Base-by-base conservation (phyloP, 2,888 invertebrate genomes). In the Achlya flavicornis region DNA sequence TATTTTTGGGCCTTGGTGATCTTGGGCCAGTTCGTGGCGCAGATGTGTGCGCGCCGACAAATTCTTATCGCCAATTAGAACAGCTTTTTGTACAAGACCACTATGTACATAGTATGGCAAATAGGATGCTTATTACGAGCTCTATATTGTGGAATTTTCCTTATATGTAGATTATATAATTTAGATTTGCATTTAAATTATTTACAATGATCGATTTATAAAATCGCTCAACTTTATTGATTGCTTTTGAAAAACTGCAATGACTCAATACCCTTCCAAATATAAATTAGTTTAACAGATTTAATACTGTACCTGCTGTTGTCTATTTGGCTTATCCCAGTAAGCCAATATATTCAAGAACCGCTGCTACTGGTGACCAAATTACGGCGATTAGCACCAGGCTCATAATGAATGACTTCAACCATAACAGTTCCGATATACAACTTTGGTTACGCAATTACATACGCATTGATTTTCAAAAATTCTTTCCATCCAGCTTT, bases 1-100 rank as follows among this genome's bases (percentile, higher is more conserved):
- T 90, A 90, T 89, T 90, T 91, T 86, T 75, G 85, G 87, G 76
- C 76, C 78, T 77, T 75, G 68, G 71, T 68, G 75, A 70, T 74
- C 73, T 77, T 72, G 73, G 67, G 65, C 67, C 63, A 58, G 61
- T 48, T 58, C 26, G 16, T 53, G 46, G 46, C 46, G 46, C 11
- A 53, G 53, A 19, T 53, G 16, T 53, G 53, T 53, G 53, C n/a
- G 53, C 19, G 53, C 19, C 19, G 53, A 53, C 53, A 53, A 53
- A 53, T 53, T 16, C 19, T 53, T 53, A 53, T 53, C 53, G 19
- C 53, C 53, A 19, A 53, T 53, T 53, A 53, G 19, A 53, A 53
- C 53, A 16, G 53, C 53, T 19, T 53, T 53, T 53, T 53, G 46
- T 53, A 53, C 48, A 16, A 5, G 16, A 53, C 11, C 46, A 46